These are phyloP conservation scores for Gymnosoma rotundatum DNA, from an alignment of 2,888 invertebrate genomes.

Conservation along the genomic window DNA sequence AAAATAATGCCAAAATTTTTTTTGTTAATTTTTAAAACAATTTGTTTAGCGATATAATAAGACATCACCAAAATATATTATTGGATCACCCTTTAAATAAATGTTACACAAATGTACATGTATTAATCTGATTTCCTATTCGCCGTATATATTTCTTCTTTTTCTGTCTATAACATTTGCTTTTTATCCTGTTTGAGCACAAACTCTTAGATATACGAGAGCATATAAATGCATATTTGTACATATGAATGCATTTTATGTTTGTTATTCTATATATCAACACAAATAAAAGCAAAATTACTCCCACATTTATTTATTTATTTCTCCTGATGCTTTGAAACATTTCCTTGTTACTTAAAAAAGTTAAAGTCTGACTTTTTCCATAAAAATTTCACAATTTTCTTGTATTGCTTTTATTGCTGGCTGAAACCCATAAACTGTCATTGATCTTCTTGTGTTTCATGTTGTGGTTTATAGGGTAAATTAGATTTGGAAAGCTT, in stretches of 20 bases:
- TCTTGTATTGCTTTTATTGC: constrained; percentile 21
- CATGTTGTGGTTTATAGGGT: constrained; percentile 25
- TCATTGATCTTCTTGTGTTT: constrained; percentile 34
- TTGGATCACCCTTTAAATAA: too few species aligned
- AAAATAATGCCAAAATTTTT: too few species aligned
- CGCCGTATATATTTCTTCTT: neutral
- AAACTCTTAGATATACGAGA: neutral
- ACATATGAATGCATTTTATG: constrained; percentile 45
- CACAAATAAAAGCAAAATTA: constrained; percentile 29
- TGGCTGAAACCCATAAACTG: constrained; percentile 43
- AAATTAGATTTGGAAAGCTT: constrained; percentile 21
- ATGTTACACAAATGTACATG: neutral
- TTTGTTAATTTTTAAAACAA: too few species aligned
- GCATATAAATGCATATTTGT: constrained; percentile 25
- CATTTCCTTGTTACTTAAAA: constrained; percentile 28
- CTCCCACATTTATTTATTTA: constrained; percentile 44
- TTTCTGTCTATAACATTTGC: constrained; percentile 52
- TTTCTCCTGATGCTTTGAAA: neutral
- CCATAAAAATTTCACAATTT: constrained; percentile 36
- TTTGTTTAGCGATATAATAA: too few species aligned
- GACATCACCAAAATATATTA: too few species aligned
- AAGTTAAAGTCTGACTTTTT: constrained; percentile 11
- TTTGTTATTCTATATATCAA: constrained; percentile 20
- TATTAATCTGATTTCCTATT: neutral
- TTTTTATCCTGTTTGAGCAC: constrained; percentile 52